These are phyloP conservation scores for Tamias sibiricus DNA, from an alignment of 2,113 vertebrate species.

Conservation along the genomic window DNA sequence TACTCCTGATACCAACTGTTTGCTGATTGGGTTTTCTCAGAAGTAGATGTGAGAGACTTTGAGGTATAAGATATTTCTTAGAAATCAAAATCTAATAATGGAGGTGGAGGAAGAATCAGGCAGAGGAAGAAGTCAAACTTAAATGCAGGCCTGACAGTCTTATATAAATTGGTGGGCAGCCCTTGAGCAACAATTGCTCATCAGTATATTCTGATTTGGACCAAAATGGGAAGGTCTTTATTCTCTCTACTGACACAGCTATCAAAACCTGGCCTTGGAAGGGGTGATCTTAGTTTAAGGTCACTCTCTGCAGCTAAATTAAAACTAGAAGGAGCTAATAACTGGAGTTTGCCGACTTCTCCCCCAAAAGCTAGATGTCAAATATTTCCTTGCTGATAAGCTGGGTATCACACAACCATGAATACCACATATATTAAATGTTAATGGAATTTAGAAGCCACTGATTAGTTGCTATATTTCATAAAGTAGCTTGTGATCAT, in stretches of 20 bases:
- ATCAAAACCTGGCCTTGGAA: neutral
- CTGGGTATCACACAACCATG: neutral
- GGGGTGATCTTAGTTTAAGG: neutral
- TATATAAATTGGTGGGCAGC: neutral
- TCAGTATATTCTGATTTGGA: neutral
- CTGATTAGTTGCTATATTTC: neutral
- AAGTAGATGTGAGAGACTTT: neutral
- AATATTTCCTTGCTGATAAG: constrained; percentile 8
- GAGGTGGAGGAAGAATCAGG: neutral
- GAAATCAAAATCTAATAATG: neutral
- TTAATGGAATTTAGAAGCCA: neutral
- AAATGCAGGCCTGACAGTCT: neutral
- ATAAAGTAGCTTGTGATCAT: constrained; percentile 45
- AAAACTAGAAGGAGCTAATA: constrained; percentile 33
- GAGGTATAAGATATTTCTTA: neutral
- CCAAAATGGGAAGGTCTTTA: neutral
- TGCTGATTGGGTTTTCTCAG: neutral
- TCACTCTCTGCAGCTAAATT: neutral
- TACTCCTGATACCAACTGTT: neutral
- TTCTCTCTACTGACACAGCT: neutral
- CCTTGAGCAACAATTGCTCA: neutral
- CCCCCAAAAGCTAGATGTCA: neutral
- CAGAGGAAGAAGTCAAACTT: constrained; percentile 14
- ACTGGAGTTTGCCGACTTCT: neutral
- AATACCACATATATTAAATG: constrained; percentile 3